phyloP scores from a whole-genome alignment of 2,797 vertebrate species.

The Malacoctenus gilli region DNA sequence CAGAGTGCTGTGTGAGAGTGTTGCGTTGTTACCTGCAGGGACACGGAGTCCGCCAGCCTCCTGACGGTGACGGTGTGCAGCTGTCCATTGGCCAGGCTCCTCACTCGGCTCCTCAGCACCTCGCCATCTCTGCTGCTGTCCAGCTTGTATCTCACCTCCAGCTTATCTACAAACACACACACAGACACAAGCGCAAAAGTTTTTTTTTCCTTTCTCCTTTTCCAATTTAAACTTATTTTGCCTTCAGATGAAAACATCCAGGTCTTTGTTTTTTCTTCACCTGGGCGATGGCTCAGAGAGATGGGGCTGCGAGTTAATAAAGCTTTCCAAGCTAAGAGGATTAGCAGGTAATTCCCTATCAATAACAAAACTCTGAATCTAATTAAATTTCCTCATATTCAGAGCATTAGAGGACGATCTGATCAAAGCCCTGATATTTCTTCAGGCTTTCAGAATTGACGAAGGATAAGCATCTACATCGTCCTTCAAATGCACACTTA shows the following conservation, averaged over 20 bases:
- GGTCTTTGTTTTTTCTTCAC: constrained; percentile 17
- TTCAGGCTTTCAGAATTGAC: constrained; percentile 22
- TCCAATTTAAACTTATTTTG: too few species aligned
- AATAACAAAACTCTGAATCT: constrained; percentile 52
- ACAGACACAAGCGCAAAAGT: constrained; percentile 7
- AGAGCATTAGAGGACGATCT: constrained; percentile 26
- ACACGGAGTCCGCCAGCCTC: constrained; percentile 81
- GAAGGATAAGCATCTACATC: constrained; percentile 14
- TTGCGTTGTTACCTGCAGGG: constrained; percentile 58
- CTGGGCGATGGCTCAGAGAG: constrained; percentile 5
- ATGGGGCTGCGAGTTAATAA: constrained; percentile 38
- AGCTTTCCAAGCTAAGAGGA: constrained; percentile 60
- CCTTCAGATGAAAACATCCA: constrained; percentile 8
- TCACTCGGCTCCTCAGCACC: constrained; percentile 80
- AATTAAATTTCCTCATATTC: constrained; percentile 58
- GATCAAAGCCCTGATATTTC: constrained; percentile 27
- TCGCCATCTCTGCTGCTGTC: constrained; percentile 84
- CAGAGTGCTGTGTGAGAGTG: background rate
- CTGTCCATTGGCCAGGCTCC: constrained; percentile 87
- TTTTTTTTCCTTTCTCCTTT: background rate
- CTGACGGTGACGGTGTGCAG: constrained; percentile 84
- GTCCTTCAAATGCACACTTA: constrained; percentile 11
- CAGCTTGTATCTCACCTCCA: constrained; percentile 92
- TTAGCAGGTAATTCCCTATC: constrained; percentile 59
- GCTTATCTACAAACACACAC: constrained; percentile 79